Conservation (phyloP, 2,797 vertebrate species). For the Heteromormyrus szaboi region DNA sequence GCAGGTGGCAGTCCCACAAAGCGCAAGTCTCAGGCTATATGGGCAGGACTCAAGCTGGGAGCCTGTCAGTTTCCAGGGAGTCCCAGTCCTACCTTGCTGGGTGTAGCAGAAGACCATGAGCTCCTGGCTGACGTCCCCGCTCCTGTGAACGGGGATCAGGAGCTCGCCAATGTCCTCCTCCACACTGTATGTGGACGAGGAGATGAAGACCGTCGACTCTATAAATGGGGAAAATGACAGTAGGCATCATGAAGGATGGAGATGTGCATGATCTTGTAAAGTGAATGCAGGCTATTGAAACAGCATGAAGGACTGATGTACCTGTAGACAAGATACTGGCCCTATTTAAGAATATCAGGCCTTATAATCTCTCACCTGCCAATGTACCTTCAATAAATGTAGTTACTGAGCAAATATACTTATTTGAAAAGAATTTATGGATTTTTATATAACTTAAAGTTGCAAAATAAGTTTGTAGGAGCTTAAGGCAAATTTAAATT, state of each 20-base stretch:
- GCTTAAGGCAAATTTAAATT: constrained; percentile 6
- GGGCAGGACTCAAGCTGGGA: not conserved
- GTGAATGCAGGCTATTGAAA: not conserved
- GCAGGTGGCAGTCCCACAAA: not conserved
- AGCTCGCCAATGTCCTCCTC: constrained; percentile 85
- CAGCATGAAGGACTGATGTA: not conserved
- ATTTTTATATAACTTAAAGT: not conserved
- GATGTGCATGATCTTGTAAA: not conserved
- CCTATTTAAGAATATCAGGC: not conserved
- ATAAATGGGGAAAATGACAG: constrained; percentile 2
- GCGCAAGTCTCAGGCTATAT: not conserved
- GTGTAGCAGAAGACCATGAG: constrained; percentile 90
- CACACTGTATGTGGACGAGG: constrained; percentile 66
- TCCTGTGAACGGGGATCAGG: constrained; percentile 80
- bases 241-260: not conserved
- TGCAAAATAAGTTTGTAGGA: not conserved
- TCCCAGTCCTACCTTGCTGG: constrained; percentile 70
- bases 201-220: constrained; percentile 89
- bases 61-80: not conserved
- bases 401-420: not conserved
- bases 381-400: not conserved
- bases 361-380: not conserved
- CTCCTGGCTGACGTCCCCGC: constrained; percentile 82
- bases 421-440: not conserved
- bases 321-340: not conserved